Base-by-base conservation (phyloP, 2,113 vertebrate species). In the Corythoichthys intestinalis region DNA sequence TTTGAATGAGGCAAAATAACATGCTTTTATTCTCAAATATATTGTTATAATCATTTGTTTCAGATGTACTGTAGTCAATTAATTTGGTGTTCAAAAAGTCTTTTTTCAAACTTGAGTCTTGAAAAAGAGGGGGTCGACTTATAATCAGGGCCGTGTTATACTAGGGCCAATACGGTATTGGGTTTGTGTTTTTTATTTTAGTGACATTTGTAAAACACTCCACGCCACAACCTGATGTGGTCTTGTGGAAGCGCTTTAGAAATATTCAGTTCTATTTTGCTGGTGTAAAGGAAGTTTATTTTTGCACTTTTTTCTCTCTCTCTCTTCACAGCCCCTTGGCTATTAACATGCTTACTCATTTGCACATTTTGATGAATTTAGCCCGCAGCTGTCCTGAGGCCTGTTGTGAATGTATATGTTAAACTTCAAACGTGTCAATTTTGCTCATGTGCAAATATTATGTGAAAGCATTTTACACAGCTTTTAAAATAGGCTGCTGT, bases 321-420 rank as follows among this genome's bases (percentile, higher is more conserved):
- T 65, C 17, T 70, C 20, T 78, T 67, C 67, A 60, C 67, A 68
- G 41, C 37, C 61, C 38, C 11, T 47, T 4, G 44, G 61, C 48
- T 15, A 38, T 75, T 71, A 52, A 38, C 50, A 44, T 58, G 66
- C 69, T 69, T 58, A 67, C 49, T 75, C 74, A 78, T 78, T 74
- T 74, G 15, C 50, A n/a, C 15, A 4, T 56, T 77, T 57, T 73
- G 65, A 54, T 82, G 73, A 74, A 64, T 73, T 75, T 68, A 38
- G 65, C 69, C 58, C 1, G 38, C 37, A 64, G 77, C 63, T 50
- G 48, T 70, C 67, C 49, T 68, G 38, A 2, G 65, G 65, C 67
- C 47, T 58, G 50, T 15, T 58, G 61, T 39, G 9, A 9, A 12
- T 14, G 5, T 59, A 11, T 44, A 68, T 66, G 7, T 49, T 8